Percentiles rank a stretch among this genome's conserved stretches.
These are phyloP conservation scores for Parascotia fuliginaria DNA, from an alignment of 2,888 invertebrate genomes.

Conservation along the genomic window DNA sequence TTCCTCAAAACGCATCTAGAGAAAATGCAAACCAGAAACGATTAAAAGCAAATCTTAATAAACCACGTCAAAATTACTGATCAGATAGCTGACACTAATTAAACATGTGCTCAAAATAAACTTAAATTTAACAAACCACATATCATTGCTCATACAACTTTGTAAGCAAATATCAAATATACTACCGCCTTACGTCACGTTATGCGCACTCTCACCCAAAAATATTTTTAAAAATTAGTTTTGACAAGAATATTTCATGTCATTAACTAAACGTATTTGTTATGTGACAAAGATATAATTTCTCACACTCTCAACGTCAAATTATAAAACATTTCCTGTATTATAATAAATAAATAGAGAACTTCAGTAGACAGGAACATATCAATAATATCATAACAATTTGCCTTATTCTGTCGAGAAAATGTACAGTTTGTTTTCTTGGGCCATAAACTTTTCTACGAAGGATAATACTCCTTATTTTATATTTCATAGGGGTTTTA, in stretches of 20 bases:
- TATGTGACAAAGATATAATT: slow-evolving; percentile 40
- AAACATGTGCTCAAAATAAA: background rate
- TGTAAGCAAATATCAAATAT: background rate
- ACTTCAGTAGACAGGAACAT: slow-evolving; percentile 43
- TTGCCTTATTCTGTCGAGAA: slow-evolving; percentile 48
- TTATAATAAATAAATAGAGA: slow-evolving; percentile 30
- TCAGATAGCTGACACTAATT: background rate
- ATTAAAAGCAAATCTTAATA: background rate
- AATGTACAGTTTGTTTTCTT: slow-evolving; percentile 30
- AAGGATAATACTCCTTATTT: slow-evolving; percentile 24
- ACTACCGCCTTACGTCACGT: slow-evolving; percentile 2
- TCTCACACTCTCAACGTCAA: slow-evolving; percentile 30
- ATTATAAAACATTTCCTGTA: slow-evolving; percentile 44
- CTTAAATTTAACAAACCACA: background rate
- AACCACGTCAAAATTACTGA: too few relatives aligned
- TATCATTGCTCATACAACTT: background rate
- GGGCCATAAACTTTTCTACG: slow-evolving; percentile 4
- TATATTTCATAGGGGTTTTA: slow-evolving; percentile 10
- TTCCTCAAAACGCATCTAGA: too few relatives aligned
- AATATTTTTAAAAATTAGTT: slow-evolving; percentile 30
- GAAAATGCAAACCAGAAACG: too few relatives aligned
- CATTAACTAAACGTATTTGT: slow-evolving; percentile 39
- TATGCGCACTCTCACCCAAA: slow-evolving; percentile 1
- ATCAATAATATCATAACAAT: slow-evolving; percentile 49
- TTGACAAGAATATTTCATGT: slow-evolving; percentile 30